A percentile compares a stretch with the other conserved stretches of the same genome.
These are phyloP conservation scores for Acomys russatus DNA, from an alignment of 2,797 vertebrate species.

Conservation along the genomic window DNA sequence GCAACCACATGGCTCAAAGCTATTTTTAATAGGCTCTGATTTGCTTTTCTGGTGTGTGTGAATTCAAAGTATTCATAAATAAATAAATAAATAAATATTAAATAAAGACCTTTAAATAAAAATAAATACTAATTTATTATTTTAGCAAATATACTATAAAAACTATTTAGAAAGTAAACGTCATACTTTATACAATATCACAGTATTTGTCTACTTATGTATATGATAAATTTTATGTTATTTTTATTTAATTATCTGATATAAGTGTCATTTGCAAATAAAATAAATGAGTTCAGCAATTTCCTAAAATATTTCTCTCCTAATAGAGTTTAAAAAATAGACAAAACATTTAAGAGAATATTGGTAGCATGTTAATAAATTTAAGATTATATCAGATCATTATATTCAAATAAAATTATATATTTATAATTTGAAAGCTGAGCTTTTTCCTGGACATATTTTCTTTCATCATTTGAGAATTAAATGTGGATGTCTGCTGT, in stretches of 20 bases:
- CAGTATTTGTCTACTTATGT: background rate
- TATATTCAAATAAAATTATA: background rate
- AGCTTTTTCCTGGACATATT: background rate
- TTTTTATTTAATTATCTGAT: background rate
- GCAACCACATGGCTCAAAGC: too few relatives aligned
- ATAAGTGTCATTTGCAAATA: background rate
- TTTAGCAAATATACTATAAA: background rate
- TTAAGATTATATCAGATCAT: background rate
- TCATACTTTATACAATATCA: background rate
- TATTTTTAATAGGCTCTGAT: too few relatives aligned
- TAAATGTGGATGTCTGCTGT: background rate
- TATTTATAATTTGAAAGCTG: background rate
- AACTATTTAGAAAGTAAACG: background rate
- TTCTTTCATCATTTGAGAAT: background rate
- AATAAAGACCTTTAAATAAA: too few relatives aligned
- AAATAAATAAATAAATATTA: too few relatives aligned
- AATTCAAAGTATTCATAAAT: too few relatives aligned
- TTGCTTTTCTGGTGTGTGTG: too few relatives aligned
- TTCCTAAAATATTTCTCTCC: background rate
- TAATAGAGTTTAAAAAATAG: background rate
- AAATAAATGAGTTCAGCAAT: background rate
- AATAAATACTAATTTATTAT: background rate
- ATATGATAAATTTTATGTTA: background rate
- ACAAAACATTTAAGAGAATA: background rate
- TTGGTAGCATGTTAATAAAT: background rate